Evolutionary conservation across 1,140 invertebrate genomes (phyloP).

Genomic region (Thrips palmi): DNA sequence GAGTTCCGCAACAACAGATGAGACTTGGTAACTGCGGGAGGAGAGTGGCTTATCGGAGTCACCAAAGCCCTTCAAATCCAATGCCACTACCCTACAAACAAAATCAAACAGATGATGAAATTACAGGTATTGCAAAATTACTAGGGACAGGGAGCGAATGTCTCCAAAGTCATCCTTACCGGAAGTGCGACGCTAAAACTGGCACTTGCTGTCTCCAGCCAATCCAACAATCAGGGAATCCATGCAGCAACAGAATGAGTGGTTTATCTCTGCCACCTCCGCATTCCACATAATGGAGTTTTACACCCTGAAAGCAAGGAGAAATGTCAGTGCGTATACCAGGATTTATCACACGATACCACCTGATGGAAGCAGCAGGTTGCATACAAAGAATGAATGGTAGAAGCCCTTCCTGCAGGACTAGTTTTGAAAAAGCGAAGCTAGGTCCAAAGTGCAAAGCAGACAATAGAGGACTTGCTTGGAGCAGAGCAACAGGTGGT

Average conservation of each 20-base stretch:
- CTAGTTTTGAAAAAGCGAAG: no score
- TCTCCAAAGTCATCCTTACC: conserved; percentile 18
- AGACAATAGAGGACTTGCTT: conserved; percentile 5
- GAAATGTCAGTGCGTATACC: conserved; percentile 3
- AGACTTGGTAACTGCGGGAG: conserved; percentile 36
- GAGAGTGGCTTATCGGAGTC: conserved; percentile 61
- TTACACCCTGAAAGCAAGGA: conserved; percentile 35
- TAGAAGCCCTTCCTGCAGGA: no score
- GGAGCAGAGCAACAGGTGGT: conserved; percentile 8
- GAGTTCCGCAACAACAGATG: conserved; percentile 44
- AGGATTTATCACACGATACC: conserved; percentile 7
- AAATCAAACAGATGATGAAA: conserved; percentile 10
- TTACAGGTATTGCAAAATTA: background rate
- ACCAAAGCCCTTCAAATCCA: conserved; percentile 66
- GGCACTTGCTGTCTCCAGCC: conserved; percentile 46
- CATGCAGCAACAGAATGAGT: conserved; percentile 47
- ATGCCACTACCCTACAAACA: conserved; percentile 42
- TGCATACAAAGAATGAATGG: no score
- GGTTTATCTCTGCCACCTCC: conserved; percentile 34
- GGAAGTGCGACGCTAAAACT: conserved; percentile 30
- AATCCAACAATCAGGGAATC: conserved; percentile 61
- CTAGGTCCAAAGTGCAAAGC: background rate
- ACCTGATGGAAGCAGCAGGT: no score
- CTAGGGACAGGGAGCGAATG: background rate
- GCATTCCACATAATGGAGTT: conserved; percentile 54